Base-by-base conservation (phyloP, 2,113 vertebrate species). In the Erpornis zantholeuca region DNA sequence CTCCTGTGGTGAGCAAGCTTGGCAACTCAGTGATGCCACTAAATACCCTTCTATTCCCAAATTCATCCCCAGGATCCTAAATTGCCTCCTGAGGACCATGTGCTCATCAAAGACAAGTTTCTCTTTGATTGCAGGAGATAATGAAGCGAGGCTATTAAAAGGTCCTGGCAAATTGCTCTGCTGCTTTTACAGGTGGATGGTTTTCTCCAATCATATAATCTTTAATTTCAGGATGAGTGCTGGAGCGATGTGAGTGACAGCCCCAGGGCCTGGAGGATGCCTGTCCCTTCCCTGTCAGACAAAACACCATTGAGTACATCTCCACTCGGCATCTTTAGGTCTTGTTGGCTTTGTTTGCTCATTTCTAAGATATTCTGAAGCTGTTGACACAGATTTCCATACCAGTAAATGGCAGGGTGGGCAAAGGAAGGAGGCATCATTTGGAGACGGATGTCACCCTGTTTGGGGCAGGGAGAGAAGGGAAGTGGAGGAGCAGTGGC, bases 221-320 rank as follows among this genome's bases (percentile, higher is more conserved):
- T 53, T 68, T 64, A 36, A 53, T 72, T 82, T 57, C 3, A 2
- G 65, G 69, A 29, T 15, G 47, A 92, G 44, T 2, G 12, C 83
- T 36, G 61, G 52, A 88, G 53, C 0, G 0, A 86, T 25, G 75
- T 2, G 25, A 82, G 61, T 0, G 1, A 84, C 54, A 84, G 78
- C 77, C 86, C 40, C 4, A 4, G 73, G 82, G 80, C 65, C 56
- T 45, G 70, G 25, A 49, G 92, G 65, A 85, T 54, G 56, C 70
- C 42, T 22, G 17, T 16, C 22, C 16, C 77, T 57, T 90, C 38
- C n/a, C 65, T 65, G 15, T 49, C 9, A 8, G 49, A 42, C 1
- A 2, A 11, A 72, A 53, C 2, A 7, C 42, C 11, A 3, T 3
- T 0, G 0, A 11, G 29, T 11, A 15, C 53, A 52, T 18, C 57